These are phyloP conservation scores for Pemphigus obesinymphae DNA, from an alignment of 1,140 invertebrate species.

Conservation along the genomic window DNA sequence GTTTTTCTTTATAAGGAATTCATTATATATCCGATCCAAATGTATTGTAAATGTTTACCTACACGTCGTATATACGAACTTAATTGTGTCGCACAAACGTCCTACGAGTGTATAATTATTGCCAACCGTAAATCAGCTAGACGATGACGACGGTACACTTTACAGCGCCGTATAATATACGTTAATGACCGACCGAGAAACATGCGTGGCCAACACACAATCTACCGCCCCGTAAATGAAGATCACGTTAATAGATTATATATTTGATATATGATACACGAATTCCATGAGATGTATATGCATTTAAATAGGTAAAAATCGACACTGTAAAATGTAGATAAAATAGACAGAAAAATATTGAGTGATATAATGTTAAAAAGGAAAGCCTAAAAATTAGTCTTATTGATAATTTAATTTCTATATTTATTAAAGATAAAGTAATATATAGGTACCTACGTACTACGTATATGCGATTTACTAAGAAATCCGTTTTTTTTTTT, in stretches of 20 bases:
- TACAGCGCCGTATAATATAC: neutral
- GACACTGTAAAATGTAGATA: no score
- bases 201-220: neutral
- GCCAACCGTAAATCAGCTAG: neutral
- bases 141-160: neutral
- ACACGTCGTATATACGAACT: neutral
- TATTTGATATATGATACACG: no score
- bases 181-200: neutral
- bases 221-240: neutral
- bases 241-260: neutral
- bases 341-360: no score
- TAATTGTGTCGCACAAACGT: neutral
- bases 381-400: no score
- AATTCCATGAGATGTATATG: no score
- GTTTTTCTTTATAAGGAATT: neutral
- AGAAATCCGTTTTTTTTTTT: no score
- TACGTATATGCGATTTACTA: no score
- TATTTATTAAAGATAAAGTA: no score
- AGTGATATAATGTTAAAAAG: no score
- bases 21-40: neutral
- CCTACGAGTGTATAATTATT: slow-evolving; percentile 16
- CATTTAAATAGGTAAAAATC: no score
- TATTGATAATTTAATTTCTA: no score
- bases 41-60: neutral
- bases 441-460: no score